These are phyloP conservation scores for Tyto alba DNA, from an alignment of 2,113 vertebrate species.

Conservation along the genomic window DNA sequence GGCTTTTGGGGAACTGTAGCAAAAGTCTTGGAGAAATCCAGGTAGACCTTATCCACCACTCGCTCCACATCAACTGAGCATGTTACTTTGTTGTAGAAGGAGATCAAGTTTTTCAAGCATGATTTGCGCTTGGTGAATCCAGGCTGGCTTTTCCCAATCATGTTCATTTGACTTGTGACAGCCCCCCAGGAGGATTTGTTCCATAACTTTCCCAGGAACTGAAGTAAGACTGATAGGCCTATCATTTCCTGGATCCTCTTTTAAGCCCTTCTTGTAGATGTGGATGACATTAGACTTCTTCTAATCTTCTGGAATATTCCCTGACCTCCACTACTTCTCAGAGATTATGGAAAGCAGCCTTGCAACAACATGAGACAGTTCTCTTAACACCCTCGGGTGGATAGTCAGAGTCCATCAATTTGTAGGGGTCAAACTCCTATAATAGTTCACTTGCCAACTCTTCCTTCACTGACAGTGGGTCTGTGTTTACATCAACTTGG, in stretches of 20 bases:
- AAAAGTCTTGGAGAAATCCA: neutral
- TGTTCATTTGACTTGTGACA: neutral
- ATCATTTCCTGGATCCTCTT: neutral
- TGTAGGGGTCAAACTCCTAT: neutral
- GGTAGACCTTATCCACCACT: neutral
- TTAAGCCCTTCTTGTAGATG: neutral
- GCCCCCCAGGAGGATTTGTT: neutral
- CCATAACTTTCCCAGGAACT: neutral
- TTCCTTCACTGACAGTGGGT: neutral
- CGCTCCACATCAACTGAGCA: accelerated
- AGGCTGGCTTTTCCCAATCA: neutral
- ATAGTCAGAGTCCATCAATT: neutral
- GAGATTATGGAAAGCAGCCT: neutral
- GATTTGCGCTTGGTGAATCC: neutral
- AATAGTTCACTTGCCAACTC: neutral
- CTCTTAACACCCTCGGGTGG: neutral
- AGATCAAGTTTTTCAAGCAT: neutral
- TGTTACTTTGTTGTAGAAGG: neutral
- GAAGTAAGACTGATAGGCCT: neutral
- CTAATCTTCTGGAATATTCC: neutral
- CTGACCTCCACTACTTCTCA: neutral
- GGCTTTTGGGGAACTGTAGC: accelerated
- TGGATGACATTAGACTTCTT: neutral
- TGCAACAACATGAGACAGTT: neutral
- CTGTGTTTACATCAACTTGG: neutral